Evolutionary conservation across 1,140 invertebrate species (phyloP), one percentile per base, ranked within the genome.

Genomic region (Stegodyphus mimosarum): DNA sequence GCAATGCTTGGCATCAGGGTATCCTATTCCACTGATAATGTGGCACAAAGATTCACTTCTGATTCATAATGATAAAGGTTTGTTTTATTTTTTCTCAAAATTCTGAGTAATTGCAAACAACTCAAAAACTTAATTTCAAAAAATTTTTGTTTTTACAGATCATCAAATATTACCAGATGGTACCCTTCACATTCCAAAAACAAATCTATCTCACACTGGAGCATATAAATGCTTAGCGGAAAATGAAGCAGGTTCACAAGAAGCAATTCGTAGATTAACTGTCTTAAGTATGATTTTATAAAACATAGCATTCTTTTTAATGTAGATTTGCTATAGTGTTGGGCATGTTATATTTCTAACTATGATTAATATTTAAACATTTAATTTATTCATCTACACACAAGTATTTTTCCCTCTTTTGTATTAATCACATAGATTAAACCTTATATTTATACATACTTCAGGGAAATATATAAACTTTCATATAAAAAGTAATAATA

Each of bases 11-110:
- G 87, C 89, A 9, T 86, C 66, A 48, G 89, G 86, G 83, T 88
- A 52, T 89, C 90, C 49, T 73, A 63, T 4, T 55, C 81, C 87
- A 66, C n/a, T 74, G 60, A 71, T 88, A 85, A 83, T 84, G 71
- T 87, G 88, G 86, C 93, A 92, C 74, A 91, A 93, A 89, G 93
- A 93, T 90, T 86, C 84, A 15, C 17, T 71, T 10, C 13, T 75
- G 13, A 50, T 17, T 13, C 18, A n/a, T 17, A 69, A 69, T 69
- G 6, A 9, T 9, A 33, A 69, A 33, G 66, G 66, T 69, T n/a
- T 69, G 9, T 69, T 1, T 33, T 69, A 13, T 9, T 69, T 69
- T 10, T 9, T n/a, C 7, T 6, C 17, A 69, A 13, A 67, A 17
- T n/a, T 69, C 11, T 69, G 7, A 69, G 9, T 33, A 33, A 33